A percentile compares a stretch with the other conserved stretches of the same genome.
phyloP scores from a whole-genome alignment of 1,140 invertebrate genomes.

The Oncopeltus fasciatus region DNA sequence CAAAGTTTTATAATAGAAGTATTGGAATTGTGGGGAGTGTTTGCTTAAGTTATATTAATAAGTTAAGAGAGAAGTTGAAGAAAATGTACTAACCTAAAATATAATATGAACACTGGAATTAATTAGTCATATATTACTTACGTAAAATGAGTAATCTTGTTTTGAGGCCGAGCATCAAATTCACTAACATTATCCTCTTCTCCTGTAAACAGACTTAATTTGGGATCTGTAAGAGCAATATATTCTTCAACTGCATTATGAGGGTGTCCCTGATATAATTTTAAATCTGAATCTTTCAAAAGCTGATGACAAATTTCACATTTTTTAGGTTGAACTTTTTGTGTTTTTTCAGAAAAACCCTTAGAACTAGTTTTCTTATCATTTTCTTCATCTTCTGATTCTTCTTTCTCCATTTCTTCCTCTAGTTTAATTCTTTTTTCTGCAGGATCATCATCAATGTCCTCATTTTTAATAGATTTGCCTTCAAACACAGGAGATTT shows the following conservation, averaged over 20 bases:
- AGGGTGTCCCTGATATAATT: slow-evolving; percentile 56
- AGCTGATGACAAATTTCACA: slow-evolving; percentile 46
- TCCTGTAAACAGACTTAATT: slow-evolving; percentile 52
- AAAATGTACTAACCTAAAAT: not conserved
- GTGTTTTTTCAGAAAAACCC: not conserved
- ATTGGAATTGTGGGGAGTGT: too few species aligned
- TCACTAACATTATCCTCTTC: slow-evolving; percentile 38
- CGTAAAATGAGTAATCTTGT: slow-evolving; percentile 45
- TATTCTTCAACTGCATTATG: slow-evolving; percentile 59
- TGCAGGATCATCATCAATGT: slow-evolving; percentile 2
- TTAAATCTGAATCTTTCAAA: slow-evolving; percentile 46
- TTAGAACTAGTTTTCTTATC: not conserved
- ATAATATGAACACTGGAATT: not conserved
- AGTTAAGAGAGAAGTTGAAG: not conserved
- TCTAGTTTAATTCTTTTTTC: slow-evolving; percentile 4
- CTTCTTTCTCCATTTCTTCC: not conserved
- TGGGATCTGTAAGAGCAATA: slow-evolving; percentile 59
- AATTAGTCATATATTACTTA: slow-evolving; percentile 10
- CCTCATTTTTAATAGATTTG: not conserved
- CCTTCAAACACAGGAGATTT: not conserved
- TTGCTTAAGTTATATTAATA: too few species aligned
- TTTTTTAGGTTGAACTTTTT: slow-evolving; percentile 23
- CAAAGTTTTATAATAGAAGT: too few species aligned
- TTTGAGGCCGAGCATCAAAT: slow-evolving; percentile 44
- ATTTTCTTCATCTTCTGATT: not conserved